Evolutionary conservation across 2,113 vertebrate species (phyloP), one percentile per base, ranked within the genome.

Genomic region (Dipodomys stephensi): DNA sequence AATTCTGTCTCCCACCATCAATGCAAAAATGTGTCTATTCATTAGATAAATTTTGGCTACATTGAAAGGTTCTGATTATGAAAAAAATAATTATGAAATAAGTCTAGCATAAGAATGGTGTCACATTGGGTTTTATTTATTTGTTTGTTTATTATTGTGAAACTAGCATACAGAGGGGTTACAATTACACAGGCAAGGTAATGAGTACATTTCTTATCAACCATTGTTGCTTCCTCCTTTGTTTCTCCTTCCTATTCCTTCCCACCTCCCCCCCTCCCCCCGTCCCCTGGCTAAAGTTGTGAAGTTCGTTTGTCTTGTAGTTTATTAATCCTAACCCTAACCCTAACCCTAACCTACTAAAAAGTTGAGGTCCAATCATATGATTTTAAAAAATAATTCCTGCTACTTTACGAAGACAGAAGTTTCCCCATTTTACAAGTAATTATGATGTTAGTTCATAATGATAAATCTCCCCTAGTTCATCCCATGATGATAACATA

Each of bases 341-440:
- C 35, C 35, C 35, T 39, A 39, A 39, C 39, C 39, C 39, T 39
- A 39, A 39, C 4, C 39, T 39, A 39, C 39, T 39, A 39, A 39
- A 39, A 39, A 39, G 39, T 39, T 39, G 39, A 39, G 39, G 39
- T 18, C 18, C 57, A 11, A 65, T 3, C 18, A 44, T 46, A 71
- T 65, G 9, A 1, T 25, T 71, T 92, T 72, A 81, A 74, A 18
- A 80, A 78, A 69, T 35, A 73, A 57, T 27, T 80, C 9, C 22
- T 20, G 30, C 30, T 83, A 83, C 19, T 69, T 69, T 2, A 71
- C 13, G 74, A 35, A 83, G 8, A 19, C 49, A 67, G 22, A 64
- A 53, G 0, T 46, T 71, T 80, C n/a, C 5, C 15, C 19, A 49
- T 92, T 89, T 90, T 87, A 84, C 16, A 95, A 90, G 76, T 87